Evolutionary conservation across 2,888 invertebrate species (phyloP).

Genomic region (Lamproptera curius): DNA sequence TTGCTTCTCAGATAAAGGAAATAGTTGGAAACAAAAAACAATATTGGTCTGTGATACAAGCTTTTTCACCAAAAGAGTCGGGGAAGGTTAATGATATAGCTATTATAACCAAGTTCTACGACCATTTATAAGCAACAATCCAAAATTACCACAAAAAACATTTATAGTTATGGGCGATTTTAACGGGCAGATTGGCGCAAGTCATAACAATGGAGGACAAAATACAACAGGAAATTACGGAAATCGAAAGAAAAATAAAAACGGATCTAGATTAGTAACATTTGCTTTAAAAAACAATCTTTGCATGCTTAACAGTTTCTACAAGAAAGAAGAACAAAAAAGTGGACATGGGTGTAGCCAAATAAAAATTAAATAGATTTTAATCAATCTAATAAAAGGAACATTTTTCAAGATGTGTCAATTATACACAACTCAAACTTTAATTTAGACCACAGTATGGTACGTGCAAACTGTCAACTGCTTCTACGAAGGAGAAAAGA

Average conservation of each 20-base stretch:
- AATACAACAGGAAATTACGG: slow-evolving; percentile 21
- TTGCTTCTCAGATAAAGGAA: slow-evolving; percentile 24
- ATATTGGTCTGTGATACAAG: slow-evolving; percentile 29
- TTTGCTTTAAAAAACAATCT: slow-evolving; percentile 23
- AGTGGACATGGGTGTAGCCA: slow-evolving; percentile 25
- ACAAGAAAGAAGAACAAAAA: slow-evolving; percentile 15
- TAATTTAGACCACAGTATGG: slow-evolving; percentile 27
- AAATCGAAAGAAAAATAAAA: slow-evolving; percentile 23
- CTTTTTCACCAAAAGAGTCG: slow-evolving; percentile 28
- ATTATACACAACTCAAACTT: slow-evolving; percentile 24
- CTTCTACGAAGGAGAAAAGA: too few species aligned
- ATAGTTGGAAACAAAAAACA: slow-evolving; percentile 23
- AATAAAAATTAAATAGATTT: slow-evolving; percentile 28
- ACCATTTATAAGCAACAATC: slow-evolving; percentile 18
- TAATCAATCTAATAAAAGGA: slow-evolving; percentile 25
- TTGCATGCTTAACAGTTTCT: slow-evolving; percentile 24
- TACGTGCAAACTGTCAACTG: slow-evolving; percentile 21
- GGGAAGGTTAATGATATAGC: slow-evolving; percentile 23
- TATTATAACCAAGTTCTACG: slow-evolving; percentile 26
- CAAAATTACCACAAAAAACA: slow-evolving; percentile 23
- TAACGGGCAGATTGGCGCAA: slow-evolving; percentile 26
- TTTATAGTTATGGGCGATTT: slow-evolving; percentile 27
- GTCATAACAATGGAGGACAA: slow-evolving; percentile 21
- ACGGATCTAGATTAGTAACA: slow-evolving; percentile 12
- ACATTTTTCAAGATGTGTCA: slow-evolving; percentile 21